Percentiles rank a stretch among this genome's conserved stretches.
These are phyloP conservation scores for Maylandia zebra DNA, from an alignment of 2,113 vertebrate genomes.

Conservation along the genomic window DNA sequence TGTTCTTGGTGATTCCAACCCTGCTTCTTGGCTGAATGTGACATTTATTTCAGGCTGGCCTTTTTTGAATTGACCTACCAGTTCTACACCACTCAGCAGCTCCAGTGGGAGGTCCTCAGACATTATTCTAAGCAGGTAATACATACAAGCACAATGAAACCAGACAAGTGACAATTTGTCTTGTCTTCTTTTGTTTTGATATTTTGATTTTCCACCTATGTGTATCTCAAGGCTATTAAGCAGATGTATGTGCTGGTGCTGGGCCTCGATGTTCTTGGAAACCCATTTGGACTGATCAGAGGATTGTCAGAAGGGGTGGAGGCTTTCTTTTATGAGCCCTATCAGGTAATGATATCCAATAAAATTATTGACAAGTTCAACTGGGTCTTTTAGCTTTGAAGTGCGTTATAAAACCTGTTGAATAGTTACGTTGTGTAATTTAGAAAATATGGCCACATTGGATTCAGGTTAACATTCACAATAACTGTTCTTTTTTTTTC, in stretches of 20 bases:
- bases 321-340: constrained; percentile 97
- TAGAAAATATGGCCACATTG: background rate
- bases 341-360: constrained; percentile 64
- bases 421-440: background rate
- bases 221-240: constrained; percentile 83
- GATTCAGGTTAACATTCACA: background rate
- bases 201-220: background rate
- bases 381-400: background rate
- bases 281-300: constrained; percentile 93
- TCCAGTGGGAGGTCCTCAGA: constrained; percentile 82
- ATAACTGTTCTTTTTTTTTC: background rate
- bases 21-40: background rate
- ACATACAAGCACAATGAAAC: background rate
- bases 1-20: background rate
- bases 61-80: constrained; percentile 85
- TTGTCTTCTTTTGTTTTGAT: background rate
- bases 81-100: constrained; percentile 84
- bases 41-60: constrained; percentile 72
- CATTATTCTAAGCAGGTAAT: constrained; percentile 95
- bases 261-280: constrained; percentile 96
- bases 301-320: constrained; percentile 95
- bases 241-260: constrained; percentile 97
- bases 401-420: background rate
- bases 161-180: background rate
- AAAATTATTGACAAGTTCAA: background rate